Evolutionary conservation across 2,113 vertebrate species (phyloP).

Genomic region (Crypturellus undulatus): DNA sequence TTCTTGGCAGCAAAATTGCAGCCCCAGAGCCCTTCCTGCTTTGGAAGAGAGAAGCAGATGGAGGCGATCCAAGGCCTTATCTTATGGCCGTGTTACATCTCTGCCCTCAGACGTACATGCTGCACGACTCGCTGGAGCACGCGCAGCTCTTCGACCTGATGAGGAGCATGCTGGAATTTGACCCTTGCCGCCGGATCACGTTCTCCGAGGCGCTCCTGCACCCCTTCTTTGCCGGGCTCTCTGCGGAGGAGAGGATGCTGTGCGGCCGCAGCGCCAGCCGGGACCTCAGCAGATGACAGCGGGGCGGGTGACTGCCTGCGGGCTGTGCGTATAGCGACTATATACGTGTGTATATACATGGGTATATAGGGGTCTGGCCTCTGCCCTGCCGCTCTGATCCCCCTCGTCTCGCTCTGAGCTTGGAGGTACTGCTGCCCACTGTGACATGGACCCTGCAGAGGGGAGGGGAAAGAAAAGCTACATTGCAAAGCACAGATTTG

Average conservation of each 20-base stretch:
- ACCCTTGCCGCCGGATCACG: constrained; percentile 88
- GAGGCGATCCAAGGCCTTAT: too few species aligned
- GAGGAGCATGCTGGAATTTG: constrained; percentile 91
- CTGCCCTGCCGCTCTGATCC: fast-evolving
- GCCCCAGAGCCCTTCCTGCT: neutral
- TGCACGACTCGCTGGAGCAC: constrained; percentile 85
- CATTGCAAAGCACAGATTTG: constrained; percentile 82
- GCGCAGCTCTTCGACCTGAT: constrained; percentile 92
- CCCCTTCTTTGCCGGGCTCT: constrained; percentile 86
- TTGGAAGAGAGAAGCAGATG: neutral
- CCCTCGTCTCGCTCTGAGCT: neutral
- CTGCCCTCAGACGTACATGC: constrained; percentile 86
- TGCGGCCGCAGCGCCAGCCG: constrained; percentile 70
- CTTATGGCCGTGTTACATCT: fast-evolving
- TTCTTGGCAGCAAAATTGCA: neutral
- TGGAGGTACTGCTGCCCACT: neutral
- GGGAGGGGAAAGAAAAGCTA: constrained; percentile 29
- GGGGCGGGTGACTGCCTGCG: neutral
- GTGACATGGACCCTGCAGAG: constrained; percentile 17
- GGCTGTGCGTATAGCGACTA: neutral
- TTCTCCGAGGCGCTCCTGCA: constrained; percentile 89
- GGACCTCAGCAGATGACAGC: constrained; percentile 82
- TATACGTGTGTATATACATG: too few species aligned
- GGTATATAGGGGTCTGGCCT: neutral
- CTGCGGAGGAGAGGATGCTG: constrained; percentile 76